phyloP scores from a whole-genome alignment of 2,797 vertebrate genomes.

The Stomatorhinus walkeri region DNA sequence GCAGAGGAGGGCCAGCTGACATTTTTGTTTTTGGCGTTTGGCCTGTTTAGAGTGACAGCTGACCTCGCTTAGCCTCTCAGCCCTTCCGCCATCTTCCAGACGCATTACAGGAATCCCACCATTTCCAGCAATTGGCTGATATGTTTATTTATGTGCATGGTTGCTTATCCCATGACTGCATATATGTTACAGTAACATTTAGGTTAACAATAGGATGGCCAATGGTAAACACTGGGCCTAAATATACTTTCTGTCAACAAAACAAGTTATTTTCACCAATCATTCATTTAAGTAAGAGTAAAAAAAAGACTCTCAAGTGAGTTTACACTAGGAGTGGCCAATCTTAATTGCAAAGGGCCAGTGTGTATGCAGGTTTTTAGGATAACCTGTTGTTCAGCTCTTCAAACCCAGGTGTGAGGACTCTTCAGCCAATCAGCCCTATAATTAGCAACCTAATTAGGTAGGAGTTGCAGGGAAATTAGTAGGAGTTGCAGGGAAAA shows the following conservation, averaged over 20 bases:
- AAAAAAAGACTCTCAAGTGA: background rate
- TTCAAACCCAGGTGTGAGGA: too few relatives aligned
- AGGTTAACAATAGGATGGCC: too few relatives aligned
- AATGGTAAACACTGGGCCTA: background rate
- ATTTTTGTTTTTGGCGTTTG: background rate
- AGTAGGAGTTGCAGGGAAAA: too few relatives aligned
- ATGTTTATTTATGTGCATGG: too few relatives aligned
- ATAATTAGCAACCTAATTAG: too few relatives aligned
- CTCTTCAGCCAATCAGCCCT: too few relatives aligned
- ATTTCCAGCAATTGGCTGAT: background rate
- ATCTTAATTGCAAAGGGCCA: background rate
- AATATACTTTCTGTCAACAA: background rate
- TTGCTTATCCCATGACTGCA: background rate
- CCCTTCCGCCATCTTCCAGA: background rate
- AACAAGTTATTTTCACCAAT: background rate
- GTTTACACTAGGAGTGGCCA: background rate
- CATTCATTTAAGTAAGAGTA: background rate
- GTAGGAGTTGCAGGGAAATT: too few relatives aligned
- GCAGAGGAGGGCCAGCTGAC: background rate
- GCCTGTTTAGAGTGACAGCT: background rate
- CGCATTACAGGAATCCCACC: background rate
- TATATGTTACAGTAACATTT: background rate
- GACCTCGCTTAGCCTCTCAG: background rate
- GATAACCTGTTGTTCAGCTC: too few relatives aligned
- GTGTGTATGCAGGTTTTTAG: too few relatives aligned